Conservation (phyloP, 2,113 vertebrate species). For the Theristicus caerulescens region DNA sequence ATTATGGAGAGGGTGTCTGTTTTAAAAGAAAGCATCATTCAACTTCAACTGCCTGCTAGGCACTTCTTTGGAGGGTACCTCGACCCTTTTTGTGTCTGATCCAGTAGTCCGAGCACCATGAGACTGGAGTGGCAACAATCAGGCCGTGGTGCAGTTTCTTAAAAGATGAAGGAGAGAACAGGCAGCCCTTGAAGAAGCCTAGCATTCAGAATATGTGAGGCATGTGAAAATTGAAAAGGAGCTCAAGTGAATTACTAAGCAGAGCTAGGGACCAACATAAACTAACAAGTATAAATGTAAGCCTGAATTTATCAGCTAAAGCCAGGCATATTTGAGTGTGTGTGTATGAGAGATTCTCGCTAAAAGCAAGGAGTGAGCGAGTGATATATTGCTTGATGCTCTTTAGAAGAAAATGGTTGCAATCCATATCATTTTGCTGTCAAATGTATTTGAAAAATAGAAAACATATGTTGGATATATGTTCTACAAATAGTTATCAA, state of each 20-base stretch:
- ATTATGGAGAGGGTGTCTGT: background rate
- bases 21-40: background rate
- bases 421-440: background rate
- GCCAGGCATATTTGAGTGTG: background rate
- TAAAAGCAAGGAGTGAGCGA: background rate
- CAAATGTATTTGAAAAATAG: background rate
- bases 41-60: background rate
- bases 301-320: constrained; percentile 28
- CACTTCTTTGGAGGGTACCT: background rate
- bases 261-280: background rate
- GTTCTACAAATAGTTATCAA: constrained; percentile 5
- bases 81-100: background rate
- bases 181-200: background rate
- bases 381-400: background rate
- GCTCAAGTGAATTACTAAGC: background rate
- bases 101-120: background rate
- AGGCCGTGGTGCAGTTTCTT: background rate
- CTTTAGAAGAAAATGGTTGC: background rate
- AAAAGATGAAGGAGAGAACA: background rate
- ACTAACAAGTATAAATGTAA: background rate
- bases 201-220: background rate
- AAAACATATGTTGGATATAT: background rate
- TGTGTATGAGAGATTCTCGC: background rate
- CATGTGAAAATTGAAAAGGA: background rate
- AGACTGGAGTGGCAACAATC: background rate